Percentiles rank a stretch among this genome's conserved stretches.
Conservation (phyloP, 2,113 vertebrate genomes). For the Brachionichthys hirsutus region DNA sequence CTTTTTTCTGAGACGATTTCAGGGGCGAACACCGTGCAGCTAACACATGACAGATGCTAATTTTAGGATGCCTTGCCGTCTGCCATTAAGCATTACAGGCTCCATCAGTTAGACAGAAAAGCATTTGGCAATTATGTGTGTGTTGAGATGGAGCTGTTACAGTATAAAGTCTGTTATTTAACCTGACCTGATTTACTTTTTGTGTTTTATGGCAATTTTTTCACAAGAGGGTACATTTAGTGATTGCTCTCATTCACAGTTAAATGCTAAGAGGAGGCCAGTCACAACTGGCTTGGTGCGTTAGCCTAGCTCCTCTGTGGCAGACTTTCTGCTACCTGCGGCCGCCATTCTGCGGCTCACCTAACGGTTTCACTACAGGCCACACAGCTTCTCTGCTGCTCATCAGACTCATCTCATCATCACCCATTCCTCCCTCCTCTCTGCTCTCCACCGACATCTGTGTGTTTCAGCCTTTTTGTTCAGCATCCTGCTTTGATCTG, state of each 20-base stretch:
- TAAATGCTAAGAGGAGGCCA: background rate
- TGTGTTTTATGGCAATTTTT: background rate
- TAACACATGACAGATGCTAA: background rate
- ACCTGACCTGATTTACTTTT: too few species aligned
- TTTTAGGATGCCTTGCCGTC: conserved; percentile 5
- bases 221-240: conserved; percentile 3
- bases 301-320: conserved; percentile 50
- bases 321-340: conserved; percentile 45
- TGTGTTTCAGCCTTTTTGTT: conserved; percentile 7
- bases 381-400: conserved; percentile 20
- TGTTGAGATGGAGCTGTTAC: conserved; percentile 12
- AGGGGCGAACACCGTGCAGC: background rate
- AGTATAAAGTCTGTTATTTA: conserved; percentile 12
- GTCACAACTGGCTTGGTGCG: conserved; percentile 10
- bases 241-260: background rate
- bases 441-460: conserved; percentile 11
- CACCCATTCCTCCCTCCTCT: conserved; percentile 15
- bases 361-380: conserved; percentile 21
- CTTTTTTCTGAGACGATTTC: background rate
- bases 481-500: conserved; percentile 21
- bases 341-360: conserved; percentile 30
- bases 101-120: conserved; percentile 13
- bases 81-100: conserved; percentile 18
- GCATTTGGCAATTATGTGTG: background rate
- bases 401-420: conserved; percentile 24